Percentiles rank a stretch among this genome's conserved stretches.
These are phyloP conservation scores for Danio tinwini DNA, from an alignment of 2,797 vertebrate genomes.

Conservation along the genomic window DNA sequence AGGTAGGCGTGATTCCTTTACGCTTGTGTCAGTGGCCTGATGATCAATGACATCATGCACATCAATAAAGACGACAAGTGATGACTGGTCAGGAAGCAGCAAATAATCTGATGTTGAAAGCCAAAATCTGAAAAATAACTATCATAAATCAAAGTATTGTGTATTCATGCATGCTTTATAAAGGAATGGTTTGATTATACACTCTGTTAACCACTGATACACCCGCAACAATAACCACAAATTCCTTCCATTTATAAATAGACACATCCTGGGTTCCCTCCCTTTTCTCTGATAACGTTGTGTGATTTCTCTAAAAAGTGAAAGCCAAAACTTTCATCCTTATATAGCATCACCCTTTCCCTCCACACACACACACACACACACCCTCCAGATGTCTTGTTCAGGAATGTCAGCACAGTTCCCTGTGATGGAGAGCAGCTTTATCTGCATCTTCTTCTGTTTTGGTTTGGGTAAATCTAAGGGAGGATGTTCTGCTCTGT, in stretches of 20 bases:
- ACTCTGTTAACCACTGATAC: not conserved
- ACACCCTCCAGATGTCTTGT: slow-evolving; percentile 62
- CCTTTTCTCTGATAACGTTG: slow-evolving; percentile 31
- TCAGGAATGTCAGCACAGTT: slow-evolving; percentile 67
- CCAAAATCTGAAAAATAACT: too few relatives aligned
- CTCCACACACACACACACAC: slow-evolving; percentile 33
- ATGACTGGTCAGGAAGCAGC: too few relatives aligned
- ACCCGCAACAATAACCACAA: not conserved
- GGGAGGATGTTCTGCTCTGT: slow-evolving; percentile 61
- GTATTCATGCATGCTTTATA: not conserved
- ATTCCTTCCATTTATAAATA: slow-evolving; percentile 38
- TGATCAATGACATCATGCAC: too few relatives aligned
- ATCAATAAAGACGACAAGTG: too few relatives aligned
- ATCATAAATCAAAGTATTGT: too few relatives aligned
- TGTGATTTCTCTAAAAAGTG: slow-evolving; percentile 32
- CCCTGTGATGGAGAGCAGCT: slow-evolving; percentile 67
- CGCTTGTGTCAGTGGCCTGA: too few relatives aligned
- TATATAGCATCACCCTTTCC: slow-evolving; percentile 34
- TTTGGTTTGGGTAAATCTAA: slow-evolving; percentile 55
- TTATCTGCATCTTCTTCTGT: slow-evolving; percentile 64
- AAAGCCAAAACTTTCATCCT: slow-evolving; percentile 31
- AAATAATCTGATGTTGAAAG: too few relatives aligned
- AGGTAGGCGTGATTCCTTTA: too few relatives aligned
- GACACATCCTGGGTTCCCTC: slow-evolving; percentile 18
- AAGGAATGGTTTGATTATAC: not conserved